phyloP scores from a whole-genome alignment of 1,140 invertebrate genomes.

The Caerostris darwini region DNA sequence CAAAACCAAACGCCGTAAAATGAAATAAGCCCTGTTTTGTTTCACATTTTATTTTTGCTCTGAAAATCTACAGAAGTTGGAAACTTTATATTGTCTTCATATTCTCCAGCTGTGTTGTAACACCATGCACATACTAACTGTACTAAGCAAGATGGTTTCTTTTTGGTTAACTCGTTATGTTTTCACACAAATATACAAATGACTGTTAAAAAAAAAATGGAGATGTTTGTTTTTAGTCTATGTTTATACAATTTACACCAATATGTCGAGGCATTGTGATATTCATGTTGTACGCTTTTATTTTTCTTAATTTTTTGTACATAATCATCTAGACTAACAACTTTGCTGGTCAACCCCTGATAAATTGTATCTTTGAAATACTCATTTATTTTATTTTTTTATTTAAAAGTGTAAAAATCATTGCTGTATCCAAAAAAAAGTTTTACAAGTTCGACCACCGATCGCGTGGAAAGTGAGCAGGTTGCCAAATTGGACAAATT shows the following conservation, averaged over 20 bases:
- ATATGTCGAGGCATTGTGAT: not conserved
- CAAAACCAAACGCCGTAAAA: conserved; percentile 42
- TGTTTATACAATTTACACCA: not conserved
- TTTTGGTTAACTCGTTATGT: not conserved
- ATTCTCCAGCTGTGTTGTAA: not conserved
- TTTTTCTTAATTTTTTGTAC: not conserved
- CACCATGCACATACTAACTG: conserved; percentile 32
- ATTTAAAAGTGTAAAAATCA: too few relatives aligned
- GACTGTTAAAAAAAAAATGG: not conserved
- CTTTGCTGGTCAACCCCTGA: not conserved
- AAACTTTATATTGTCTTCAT: conserved; percentile 24
- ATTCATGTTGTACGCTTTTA: not conserved
- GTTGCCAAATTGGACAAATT: too few relatives aligned
- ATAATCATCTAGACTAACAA: not conserved
- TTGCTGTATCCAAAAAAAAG: too few relatives aligned
- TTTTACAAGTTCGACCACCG: too few relatives aligned
- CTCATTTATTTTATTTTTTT: too few relatives aligned
- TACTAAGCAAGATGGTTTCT: conserved; percentile 4
- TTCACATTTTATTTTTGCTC: not conserved
- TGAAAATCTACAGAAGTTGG: conserved; percentile 21
- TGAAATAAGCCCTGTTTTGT: conserved; percentile 28
- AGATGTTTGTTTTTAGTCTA: not conserved
- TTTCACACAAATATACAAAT: not conserved
- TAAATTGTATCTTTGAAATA: too few relatives aligned
- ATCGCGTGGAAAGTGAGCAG: too few relatives aligned